Base-by-base conservation (phyloP, 1,140 invertebrate species). In the Philotrypesis tridentata region DNA sequence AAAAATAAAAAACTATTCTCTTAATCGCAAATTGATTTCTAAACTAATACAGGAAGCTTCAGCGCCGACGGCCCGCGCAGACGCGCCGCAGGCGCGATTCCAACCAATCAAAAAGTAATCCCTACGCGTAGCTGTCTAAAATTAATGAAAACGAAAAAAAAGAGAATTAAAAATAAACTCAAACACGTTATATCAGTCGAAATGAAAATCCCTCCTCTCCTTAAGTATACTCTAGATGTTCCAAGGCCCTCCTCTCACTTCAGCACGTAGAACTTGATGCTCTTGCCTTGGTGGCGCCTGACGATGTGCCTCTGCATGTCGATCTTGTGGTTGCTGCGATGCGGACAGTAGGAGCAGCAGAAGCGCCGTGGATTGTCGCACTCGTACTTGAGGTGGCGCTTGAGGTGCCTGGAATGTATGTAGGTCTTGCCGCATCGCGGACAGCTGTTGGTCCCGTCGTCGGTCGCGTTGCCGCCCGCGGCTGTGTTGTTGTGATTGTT, bases 311-410 rank as follows among this genome's bases (percentile, higher is more conserved):
- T 79, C 23, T 79, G 75, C 76, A 79, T 55, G 14, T 79, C 76
- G 61, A 79, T 79, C 55, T 85, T 86, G 33, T 79, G 82, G 31
- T 83, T 79, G 27, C 70, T 75, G 6, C 82, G 71, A 43, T 83
- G 77, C 0, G 76, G 61, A 33, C 82, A 83, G 70, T 83, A 79
- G 14, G 61, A 75, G 29, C 82, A 83, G 37, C 77, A 74, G 40
- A 83, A 83, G 0, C 82, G 31, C 29, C 86, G 84, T 21, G 85
- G 83, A 61, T 86, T 90, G 73, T 89, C 89, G 82, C 92, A 93
- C 78, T 92, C 92, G 81, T 90, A 93, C 48, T 89, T 89, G 72
- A 89, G 86, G 83, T 93, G 92, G 25, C 90, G 88, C 33, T 87
- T 87, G n/a, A 92, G 83, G 70, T 90, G 90, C 60, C 88, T 90